phyloP scores from a whole-genome alignment of 2,797 vertebrate species.

The Mormyrus proboscirostris region DNA sequence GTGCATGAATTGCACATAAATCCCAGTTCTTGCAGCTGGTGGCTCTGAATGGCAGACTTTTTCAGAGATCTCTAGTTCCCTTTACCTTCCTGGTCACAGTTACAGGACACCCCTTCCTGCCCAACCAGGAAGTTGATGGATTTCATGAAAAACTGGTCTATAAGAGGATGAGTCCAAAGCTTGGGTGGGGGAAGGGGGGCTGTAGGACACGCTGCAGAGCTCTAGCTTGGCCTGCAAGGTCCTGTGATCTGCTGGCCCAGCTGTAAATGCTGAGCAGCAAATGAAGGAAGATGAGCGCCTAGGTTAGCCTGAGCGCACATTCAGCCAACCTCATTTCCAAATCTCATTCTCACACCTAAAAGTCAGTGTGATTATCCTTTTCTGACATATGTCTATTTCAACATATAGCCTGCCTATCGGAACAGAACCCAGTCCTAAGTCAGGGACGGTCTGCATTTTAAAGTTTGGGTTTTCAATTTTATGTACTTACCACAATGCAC shows the following conservation, averaged over 20 bases:
- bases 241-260: not conserved
- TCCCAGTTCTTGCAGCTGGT: not conserved
- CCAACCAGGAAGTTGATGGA: not conserved
- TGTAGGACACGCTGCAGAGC: not conserved
- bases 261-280: not conserved
- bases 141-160: not conserved
- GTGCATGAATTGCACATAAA: not conserved
- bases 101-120: not conserved
- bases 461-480: not conserved
- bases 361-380: no score
- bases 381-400: not conserved
- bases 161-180: not conserved
- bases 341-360: no score
- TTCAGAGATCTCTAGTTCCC: not conserved
- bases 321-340: not conserved
- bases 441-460: not conserved
- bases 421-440: not conserved
- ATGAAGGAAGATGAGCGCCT: not conserved
- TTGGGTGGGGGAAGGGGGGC: not conserved
- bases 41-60: not conserved
- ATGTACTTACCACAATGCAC: not conserved
- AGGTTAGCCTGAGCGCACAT: not conserved
- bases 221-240: not conserved
- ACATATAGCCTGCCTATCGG: not conserved
- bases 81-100: not conserved